These are phyloP conservation scores for Pristionchus exspectatus DNA, from an alignment of 2,888 invertebrate genomes.

Conservation along the genomic window DNA sequence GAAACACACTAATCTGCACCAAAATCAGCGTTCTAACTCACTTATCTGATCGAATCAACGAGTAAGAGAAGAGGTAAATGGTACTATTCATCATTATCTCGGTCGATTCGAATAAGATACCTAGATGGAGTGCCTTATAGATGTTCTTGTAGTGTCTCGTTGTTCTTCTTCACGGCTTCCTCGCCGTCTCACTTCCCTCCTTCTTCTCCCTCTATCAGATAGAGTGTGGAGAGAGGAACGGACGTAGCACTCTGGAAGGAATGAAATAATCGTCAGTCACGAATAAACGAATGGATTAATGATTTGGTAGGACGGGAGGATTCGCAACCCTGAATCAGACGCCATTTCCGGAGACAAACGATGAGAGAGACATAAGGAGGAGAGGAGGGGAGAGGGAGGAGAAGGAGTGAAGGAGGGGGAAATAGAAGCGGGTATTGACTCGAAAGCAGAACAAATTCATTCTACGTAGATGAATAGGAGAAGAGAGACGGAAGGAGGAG, in stretches of 20 bases:
- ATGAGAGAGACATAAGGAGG: constrained; percentile 21
- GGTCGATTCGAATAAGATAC: not conserved
- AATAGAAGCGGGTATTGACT: constrained; percentile 45
- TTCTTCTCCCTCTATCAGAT: constrained; percentile 48
- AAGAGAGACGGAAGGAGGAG: not conserved
- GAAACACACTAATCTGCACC: constrained; percentile 22
- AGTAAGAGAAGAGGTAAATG: not conserved
- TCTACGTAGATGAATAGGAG: constrained; percentile 50
- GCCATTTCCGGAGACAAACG: constrained; percentile 30
- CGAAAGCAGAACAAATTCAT: constrained; percentile 51
- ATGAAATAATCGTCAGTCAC: not conserved
- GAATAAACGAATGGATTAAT: not conserved
- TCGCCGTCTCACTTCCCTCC: constrained; percentile 42
- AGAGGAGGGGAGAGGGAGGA: not conserved
- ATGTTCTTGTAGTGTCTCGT: not conserved
- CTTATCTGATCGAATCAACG: constrained; percentile 27
- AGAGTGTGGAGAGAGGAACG: constrained; percentile 46
- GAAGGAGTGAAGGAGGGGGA: constrained; percentile 38
- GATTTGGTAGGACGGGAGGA: not conserved
- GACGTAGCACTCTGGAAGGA: constrained; percentile 10
- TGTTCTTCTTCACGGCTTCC: constrained; percentile 1
- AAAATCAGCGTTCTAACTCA: not conserved
- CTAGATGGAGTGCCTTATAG: constrained; percentile 2
- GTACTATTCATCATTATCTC: not conserved
- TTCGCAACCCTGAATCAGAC: constrained; percentile 29